Conservation (phyloP, 2,888 invertebrate genomes). For the Yponomeuta malinellus region DNA sequence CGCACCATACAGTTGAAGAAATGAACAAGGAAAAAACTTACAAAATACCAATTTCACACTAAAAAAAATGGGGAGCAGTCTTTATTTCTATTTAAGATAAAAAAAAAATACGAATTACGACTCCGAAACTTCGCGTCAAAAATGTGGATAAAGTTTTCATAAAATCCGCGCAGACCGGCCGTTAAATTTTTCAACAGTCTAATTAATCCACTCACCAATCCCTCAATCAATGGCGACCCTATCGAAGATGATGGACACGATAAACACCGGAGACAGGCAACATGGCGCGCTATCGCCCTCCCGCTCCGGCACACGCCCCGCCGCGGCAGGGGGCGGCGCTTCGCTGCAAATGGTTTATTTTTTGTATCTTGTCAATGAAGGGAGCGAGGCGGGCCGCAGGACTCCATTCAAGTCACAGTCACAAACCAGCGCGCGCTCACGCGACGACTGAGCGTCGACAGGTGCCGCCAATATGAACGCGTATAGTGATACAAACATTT, state of each 20-base stretch:
- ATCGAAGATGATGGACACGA: slow-evolving; percentile 65
- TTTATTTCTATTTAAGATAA: background rate
- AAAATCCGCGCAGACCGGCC: background rate
- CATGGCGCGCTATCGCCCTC: slow-evolving; percentile 40
- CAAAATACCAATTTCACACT: too few relatives aligned
- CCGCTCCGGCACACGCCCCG: slow-evolving; percentile 30
- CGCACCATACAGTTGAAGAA: background rate
- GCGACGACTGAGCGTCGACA: background rate
- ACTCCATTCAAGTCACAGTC: slow-evolving; percentile 22
- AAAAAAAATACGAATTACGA: background rate
- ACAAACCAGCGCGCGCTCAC: background rate
- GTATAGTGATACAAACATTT: slow-evolving; percentile 42
- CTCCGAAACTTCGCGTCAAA: background rate
- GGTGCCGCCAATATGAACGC: slow-evolving; percentile 41
- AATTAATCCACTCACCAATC: background rate
- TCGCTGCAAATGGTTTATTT: slow-evolving; percentile 52
- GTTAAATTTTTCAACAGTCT: background rate
- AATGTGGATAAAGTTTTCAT: background rate
- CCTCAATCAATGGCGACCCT: slow-evolving; percentile 21
- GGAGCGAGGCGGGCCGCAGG: slow-evolving; percentile 55
- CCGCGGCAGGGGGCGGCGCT: slow-evolving; percentile 21
- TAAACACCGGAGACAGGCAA: slow-evolving; percentile 51
- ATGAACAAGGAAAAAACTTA: background rate
- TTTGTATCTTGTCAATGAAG: slow-evolving; percentile 73
- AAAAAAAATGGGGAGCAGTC: too few relatives aligned